Base-by-base conservation (phyloP, 2,888 invertebrate species). In the Lochmaea crataegi region DNA sequence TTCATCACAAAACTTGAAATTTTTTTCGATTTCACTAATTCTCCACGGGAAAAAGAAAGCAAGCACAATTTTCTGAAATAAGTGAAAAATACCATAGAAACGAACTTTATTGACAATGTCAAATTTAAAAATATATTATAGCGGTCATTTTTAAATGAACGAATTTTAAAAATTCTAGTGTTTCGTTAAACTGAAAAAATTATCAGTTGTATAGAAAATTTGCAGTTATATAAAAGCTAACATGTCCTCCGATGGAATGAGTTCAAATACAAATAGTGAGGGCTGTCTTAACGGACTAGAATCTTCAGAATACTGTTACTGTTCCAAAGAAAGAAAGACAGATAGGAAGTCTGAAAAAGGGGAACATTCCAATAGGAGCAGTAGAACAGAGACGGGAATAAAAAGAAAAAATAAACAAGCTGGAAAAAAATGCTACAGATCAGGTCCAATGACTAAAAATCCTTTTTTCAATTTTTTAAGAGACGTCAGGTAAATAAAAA, bases 381-480 rank as follows among this genome's bases (percentile, higher is more conserved):
- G 38, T n/a, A 58, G 10, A 11, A 45, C 18, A 57, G 32, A 22
- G n/a, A 51, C 26, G 38, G 18, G 32, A 26, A 51, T 14, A 16
- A 32, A 41, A 4, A 16, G 32, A 32, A 60, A n/a, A 4, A 10
- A n/a, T 9, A 10, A 64, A 22, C 53, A 18, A 14, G 22, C 12
- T 14, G 38, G 60, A n/a, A 75, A 65, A 38, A 64, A 57, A 57
- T 72, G 65, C 48, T 57, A 65, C 14, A 56, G 73, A 11, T 66
- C 75, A 1, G 79, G 78, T 1, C 53, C 56, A 0, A 64, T 75
- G 10, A 81, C 81, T 0, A 74, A 61, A 2, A 84, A 84, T 71
- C 84, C 84, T 0, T 85, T 85, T 74, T 79, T 85, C 38, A 84
- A 84, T 71, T 85, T 81, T 68, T 67, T 85, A 68, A 71, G 83